Conservation (phyloP, 1,140 invertebrate species). For the Pinna nobilis region DNA sequence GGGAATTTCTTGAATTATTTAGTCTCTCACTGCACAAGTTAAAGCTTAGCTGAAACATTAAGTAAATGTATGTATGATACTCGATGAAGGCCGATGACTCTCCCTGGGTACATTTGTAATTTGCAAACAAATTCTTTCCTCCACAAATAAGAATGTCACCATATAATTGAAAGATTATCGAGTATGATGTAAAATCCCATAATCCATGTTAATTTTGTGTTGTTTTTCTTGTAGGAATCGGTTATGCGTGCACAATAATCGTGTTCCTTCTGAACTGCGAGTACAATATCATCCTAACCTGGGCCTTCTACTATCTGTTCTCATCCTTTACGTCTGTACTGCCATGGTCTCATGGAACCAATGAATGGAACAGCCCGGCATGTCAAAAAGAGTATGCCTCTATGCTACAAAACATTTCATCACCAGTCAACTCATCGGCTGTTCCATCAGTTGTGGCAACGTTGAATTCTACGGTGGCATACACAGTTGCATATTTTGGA, state of each 20-base stretch:
- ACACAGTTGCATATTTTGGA: background rate
- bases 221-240: conserved; percentile 63
- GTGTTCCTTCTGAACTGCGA: conserved; percentile 69
- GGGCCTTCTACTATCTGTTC: conserved; percentile 73
- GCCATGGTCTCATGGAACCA: conserved; percentile 74
- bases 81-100: no score
- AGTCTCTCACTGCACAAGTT: no score
- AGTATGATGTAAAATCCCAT: no score
- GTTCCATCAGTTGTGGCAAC: background rate
- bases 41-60: no score
- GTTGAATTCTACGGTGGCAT: background rate
- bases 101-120: no score
- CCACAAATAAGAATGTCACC: no score
- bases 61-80: no score
- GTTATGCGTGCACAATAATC: conserved; percentile 64
- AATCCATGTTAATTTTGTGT: no score
- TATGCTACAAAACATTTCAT: background rate
- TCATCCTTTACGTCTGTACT: conserved; percentile 70
- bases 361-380: conserved; percentile 73
- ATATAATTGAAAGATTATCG: no score
- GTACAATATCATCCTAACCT: conserved; percentile 73
- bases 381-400: conserved; percentile 43
- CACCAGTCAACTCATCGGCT: background rate
- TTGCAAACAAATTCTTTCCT: no score
- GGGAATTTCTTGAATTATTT: no score